Evolutionary conservation across 2,113 vertebrate genomes (phyloP), one percentile per base, ranked within the genome.

Genomic region (Vidua macroura): DNA sequence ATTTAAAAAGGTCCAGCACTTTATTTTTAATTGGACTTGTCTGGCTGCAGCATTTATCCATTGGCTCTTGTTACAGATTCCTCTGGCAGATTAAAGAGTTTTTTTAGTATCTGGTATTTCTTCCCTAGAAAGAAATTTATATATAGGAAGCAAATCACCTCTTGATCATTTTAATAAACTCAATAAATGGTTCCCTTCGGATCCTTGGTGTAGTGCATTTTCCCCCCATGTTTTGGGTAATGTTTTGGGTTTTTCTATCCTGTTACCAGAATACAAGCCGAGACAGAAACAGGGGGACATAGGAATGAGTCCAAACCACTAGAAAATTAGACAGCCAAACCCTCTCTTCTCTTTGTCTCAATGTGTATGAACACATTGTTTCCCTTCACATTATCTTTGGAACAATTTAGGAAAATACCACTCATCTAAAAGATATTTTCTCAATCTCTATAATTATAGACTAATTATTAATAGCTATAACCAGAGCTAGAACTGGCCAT

Each of bases 11-110:
- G 52, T 78, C 35, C 46, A 75, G 67, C 69, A 49, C 59, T 93
- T 90, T 53, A 46, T 88, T 95, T 91, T 95, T 90, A 95, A 96
- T 87, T 95, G 63, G 68, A 90, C 52, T 93, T 86, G 78, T 83
- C 83, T 90, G 73, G 72, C 69, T 94, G 92, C 76, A 69, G 93
- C 79, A 58, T 82, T 90, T 88, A 58, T 44, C 49, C 41, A 83
- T 14, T 76, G 78, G 31, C 63, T 97, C 86, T 82, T 43, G 17
- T 77, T 52, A 70, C 0, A 1, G 60, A 24, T 75, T 95, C 77
- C 37, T 72, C 76, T 49, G 44, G 52, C 19, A 87, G 67, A 76
- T 67, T 67, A 59, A 89, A 72, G 70, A 85, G 58, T 21, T 81
- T 77, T 77, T 93, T 89, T 82, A 85, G 60, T 83, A 77, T 73